Evolutionary conservation across 2,888 invertebrate genomes (phyloP).

Genomic region (Nycteola revayana): DNA sequence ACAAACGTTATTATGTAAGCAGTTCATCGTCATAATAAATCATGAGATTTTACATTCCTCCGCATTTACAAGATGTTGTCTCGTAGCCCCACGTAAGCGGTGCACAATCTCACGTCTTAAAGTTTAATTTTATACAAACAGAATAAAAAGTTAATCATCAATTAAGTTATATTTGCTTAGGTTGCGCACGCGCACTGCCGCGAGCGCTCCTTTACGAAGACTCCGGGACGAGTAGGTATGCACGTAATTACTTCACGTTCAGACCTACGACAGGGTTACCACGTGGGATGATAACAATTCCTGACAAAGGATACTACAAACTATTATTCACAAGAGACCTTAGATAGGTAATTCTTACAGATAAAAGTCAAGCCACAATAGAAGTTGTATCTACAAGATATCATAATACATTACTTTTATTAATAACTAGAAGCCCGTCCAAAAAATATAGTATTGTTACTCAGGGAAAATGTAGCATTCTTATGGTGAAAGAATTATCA

Average conservation of each 20-base stretch:
- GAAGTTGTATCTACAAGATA: too few relatives aligned
- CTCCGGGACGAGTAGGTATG: background rate
- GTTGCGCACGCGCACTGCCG: constrained; percentile 44
- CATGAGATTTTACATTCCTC: constrained; percentile 17
- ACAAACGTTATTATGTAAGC: too few relatives aligned
- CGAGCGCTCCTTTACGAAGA: constrained; percentile 33
- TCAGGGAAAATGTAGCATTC: too few relatives aligned
- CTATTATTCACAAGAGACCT: too few relatives aligned
- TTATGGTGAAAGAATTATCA: too few relatives aligned
- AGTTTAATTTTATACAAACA: constrained; percentile 26
- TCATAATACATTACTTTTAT: too few relatives aligned
- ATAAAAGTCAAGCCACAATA: too few relatives aligned
- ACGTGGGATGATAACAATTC: background rate
- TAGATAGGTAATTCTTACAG: too few relatives aligned
- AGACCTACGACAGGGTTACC: constrained; percentile 1
- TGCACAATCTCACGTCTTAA: constrained; percentile 19
- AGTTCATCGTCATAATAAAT: too few relatives aligned
- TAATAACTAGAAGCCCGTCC: too few relatives aligned
- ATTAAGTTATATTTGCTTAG: constrained; percentile 35
- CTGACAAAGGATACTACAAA: background rate
- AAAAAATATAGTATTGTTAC: too few relatives aligned
- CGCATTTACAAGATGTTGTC: constrained; percentile 19
- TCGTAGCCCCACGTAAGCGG: constrained; percentile 2
- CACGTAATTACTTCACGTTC: constrained; percentile 1
- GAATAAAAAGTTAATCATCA: constrained; percentile 27